Base-by-base conservation (phyloP, 2,888 invertebrate genomes). In the Nebria salina region DNA sequence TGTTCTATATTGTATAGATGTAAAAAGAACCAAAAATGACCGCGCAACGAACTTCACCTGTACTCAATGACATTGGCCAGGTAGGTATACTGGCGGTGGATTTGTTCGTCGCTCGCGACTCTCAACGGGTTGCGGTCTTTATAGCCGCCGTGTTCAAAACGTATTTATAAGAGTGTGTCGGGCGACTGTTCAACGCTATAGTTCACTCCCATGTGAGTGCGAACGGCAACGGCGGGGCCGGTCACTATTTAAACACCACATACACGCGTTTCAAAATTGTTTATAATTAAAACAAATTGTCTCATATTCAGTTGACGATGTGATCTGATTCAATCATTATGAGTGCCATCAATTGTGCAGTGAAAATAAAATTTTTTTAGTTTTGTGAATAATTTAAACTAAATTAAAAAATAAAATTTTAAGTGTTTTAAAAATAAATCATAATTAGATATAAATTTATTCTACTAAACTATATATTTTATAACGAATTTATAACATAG, bases 121-220 rank as follows among this genome's bases (percentile, higher is more conserved):
- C 25, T 26, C 34, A 34, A 34, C 34, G 26, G 20, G 70, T 9
- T 9, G 70, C 2, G 25, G 70, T 70, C n/a, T 8, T 70, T 70
- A 20, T 70, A 11, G 6, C 70, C 54, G 54, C 54, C 54, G 54
- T 54, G 7, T 70, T 70, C 25, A 34, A 70, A 7, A 20, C 70
- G 70, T 25, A 70, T 26, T 70, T 70, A 70, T 70, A 70, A 70
- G 20, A 15, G 70, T 26, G 26, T 34, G 70, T 25, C 15, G 25
- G 70, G 15, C 26, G 70, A 70, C n/a, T 70, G 70, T 66, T 25
- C 25, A 26, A 26, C 34, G 70, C 70, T 26, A 70, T 70, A 70
- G 70, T 70, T 70, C 70, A 70, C 70, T 70, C 70, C 70, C 70
- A 70, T 26, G 70, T 26, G 70, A 70, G 34, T 34, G 70, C 70